Base-by-base conservation (phyloP, 2,888 invertebrate species). In the Dendrolimus pini region DNA sequence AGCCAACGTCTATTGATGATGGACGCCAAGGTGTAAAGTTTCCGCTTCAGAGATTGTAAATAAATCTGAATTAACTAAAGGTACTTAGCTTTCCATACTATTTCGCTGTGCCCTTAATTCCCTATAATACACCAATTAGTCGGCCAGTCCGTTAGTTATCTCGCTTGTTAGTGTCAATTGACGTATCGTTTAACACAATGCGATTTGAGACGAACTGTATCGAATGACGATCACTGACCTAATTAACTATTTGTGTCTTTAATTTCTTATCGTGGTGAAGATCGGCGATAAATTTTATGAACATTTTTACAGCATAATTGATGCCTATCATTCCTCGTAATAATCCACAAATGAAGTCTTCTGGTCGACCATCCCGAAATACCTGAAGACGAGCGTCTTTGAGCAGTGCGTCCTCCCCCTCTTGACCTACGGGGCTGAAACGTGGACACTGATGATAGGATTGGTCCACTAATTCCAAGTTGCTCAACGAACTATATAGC, bases 121-220 rank as follows among this genome's bases (percentile, higher is more conserved):
- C 10, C 47, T 47, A 12, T 47, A 30, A 30, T 47, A 47, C 47
- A 55, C 57, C 74, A 76, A 77, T 72, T 72, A 74, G 62, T 62
- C 60, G 58, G 63, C 61, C 60, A 58, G 63, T 30, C 10, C 12
- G 41, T n/a, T 30, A 13, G 41, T 41, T 52, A 52, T 56, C 52
- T 53, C 56, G 53, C 63, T 68, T 61, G 64, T 62, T 64, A 60
- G 52, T 61, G 59, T 59, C 69, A 68, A 71, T 71, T 73, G 67
- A 67, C 71, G 63, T 67, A 68, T 67, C 66, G 62, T 60, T 62
- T 62, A 56, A 61, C 60, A 61, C 59, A 58, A 61, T 62, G 60
- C 61, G 54, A 63, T 65, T 60, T 57, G 59, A 55, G 58, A 55
- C 52, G 53, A 52, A 13, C 52, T 41, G 56, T 56, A 53, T 53